These are phyloP conservation scores for Dipodomys merriami DNA, from an alignment of 2,113 vertebrate species.

Conservation along the genomic window DNA sequence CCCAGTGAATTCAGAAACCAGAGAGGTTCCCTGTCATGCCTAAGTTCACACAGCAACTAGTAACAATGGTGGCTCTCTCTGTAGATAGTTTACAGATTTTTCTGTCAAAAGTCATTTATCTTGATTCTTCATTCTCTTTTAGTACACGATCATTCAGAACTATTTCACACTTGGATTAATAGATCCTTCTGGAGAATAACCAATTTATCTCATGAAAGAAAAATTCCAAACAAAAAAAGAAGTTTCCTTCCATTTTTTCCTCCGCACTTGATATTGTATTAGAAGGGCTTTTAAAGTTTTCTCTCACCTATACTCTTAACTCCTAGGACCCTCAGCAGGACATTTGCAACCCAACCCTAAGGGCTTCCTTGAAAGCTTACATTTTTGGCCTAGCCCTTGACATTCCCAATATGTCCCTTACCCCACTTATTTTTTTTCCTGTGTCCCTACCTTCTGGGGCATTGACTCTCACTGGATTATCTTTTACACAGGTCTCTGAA, in stretches of 20 bases:
- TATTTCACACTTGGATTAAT: not conserved
- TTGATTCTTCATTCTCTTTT: not conserved
- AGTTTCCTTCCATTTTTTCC: not conserved
- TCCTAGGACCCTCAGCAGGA: not conserved
- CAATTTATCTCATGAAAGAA: not conserved
- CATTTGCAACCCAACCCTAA: not conserved
- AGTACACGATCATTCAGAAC: not conserved
- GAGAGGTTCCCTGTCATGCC: not conserved
- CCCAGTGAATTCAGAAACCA: not conserved
- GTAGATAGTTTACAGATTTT: not conserved
- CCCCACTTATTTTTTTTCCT: not conserved
- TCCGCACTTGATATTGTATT: not conserved
- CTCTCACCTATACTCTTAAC: not conserved
- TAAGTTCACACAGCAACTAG: not conserved
- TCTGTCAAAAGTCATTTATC: not conserved
- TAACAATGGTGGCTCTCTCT: not conserved
- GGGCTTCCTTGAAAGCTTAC: not conserved
- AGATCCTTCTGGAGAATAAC: slow-evolving; percentile 18
- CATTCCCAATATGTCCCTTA: not conserved
- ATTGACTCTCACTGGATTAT: not conserved
- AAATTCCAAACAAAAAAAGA: not conserved
- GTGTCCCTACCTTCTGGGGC: not conserved
- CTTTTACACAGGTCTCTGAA: not conserved
- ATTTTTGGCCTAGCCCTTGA: not conserved
- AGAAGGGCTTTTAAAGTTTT: not conserved